Base-by-base conservation (phyloP, 2,888 invertebrate genomes). In the Dichetophora obliterata region DNA sequence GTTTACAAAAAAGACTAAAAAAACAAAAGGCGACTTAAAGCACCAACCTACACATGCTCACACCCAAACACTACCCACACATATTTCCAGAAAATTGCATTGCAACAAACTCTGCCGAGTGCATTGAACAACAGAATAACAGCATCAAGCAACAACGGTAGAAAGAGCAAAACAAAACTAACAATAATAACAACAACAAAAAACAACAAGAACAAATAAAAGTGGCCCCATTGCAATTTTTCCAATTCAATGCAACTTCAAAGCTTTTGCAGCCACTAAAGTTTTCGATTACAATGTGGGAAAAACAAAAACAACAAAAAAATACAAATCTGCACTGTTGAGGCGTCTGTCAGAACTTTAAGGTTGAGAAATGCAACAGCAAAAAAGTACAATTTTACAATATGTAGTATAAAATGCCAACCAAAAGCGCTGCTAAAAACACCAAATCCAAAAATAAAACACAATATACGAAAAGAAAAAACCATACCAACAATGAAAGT, bases 211-310 rank as follows among this genome's bases (percentile, higher is more conserved):
- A n/a, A n/a, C n/a, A n/a, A 63, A 63, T n/a, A 24, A 54, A n/a
- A 69, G 52, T 43, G 66, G 66, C 37, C 14, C 22, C 48, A 19
- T 66, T 66, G 19, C 66, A 66, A 43, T 66, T 66, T 66, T 66
- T 66, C 43, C 66, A 66, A 48, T 66, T 66, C 50, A 48, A 48
- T 48, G 50, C 22, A 50, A 68, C 50, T 68, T 68, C 52, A 69
- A 54, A 69, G 69, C 69, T 52, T 52, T 69, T 24, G 69, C 52
- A 52, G 69, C 69, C 69, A 69, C 27, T 31, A 52, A 69, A 69
- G 69, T 69, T 69, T 69, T 69, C 69, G 52, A 50, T 52, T 52
- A 52, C 69, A 52, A 69, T 52, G 69, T 22, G 31, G 27, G 27
- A 31, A 63, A 34, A 27, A 24, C 59, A 27, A 24, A n/a, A 59